phyloP scores from a whole-genome alignment of 2,797 vertebrate species.

The Syngnathus acus region DNA sequence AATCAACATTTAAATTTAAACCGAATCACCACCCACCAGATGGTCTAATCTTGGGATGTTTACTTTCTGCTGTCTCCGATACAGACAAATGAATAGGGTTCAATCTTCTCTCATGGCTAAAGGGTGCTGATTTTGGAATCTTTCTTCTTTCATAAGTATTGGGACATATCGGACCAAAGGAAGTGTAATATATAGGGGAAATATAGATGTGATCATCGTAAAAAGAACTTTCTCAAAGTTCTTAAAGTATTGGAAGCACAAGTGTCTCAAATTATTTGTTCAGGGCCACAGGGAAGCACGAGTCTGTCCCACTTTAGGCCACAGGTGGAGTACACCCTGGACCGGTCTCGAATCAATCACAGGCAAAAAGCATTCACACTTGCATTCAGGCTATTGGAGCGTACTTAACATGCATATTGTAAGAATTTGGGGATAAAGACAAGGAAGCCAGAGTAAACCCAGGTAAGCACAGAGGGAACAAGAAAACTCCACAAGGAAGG shows the following conservation, averaged over 20 bases:
- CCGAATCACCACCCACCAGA: neutral
- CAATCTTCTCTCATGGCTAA: neutral
- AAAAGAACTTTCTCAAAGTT: neutral
- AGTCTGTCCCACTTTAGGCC: neutral
- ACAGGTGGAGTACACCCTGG: neutral
- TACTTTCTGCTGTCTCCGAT: neutral
- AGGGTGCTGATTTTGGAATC: neutral
- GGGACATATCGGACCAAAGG: neutral
- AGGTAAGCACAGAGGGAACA: no score
- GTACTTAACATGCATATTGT: no score
- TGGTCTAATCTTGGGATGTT: conserved; percentile 1
- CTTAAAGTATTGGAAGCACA: neutral
- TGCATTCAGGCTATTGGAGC: neutral
- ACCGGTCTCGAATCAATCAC: neutral
- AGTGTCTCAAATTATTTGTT: neutral
- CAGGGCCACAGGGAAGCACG: no score
- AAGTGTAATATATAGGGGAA: neutral
- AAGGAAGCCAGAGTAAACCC: no score
- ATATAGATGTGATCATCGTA: neutral
- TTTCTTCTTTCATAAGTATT: neutral
- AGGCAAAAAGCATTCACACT: neutral
- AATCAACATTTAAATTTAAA: conserved; percentile 9
- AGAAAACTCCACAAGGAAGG: neutral
- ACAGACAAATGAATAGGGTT: conserved; percentile 1
- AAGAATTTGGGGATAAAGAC: no score